Percentiles rank a stretch among this genome's conserved stretches.
These are phyloP conservation scores for Leptoclinus maculatus DNA, from an alignment of 2,797 vertebrate genomes.

Conservation along the genomic window DNA sequence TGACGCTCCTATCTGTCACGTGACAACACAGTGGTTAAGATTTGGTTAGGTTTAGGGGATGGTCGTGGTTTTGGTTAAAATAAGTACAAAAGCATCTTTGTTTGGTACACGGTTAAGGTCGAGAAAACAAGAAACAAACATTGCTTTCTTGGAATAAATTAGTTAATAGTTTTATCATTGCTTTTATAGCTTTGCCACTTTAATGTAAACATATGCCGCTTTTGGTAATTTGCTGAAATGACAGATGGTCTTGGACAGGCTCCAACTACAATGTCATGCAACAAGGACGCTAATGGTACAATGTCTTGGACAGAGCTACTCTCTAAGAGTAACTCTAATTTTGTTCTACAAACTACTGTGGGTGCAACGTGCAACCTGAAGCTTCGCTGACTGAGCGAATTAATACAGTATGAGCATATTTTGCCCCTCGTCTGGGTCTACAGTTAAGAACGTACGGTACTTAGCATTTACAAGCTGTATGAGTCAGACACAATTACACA, in stretches of 20 bases:
- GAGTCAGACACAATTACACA: constrained; percentile 61
- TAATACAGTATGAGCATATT: constrained; percentile 7
- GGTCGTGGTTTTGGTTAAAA: not conserved
- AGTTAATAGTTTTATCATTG: not conserved
- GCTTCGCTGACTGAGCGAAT: constrained; percentile 10
- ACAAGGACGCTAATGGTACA: not conserved
- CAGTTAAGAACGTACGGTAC: constrained; percentile 35
- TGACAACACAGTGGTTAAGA: not conserved
- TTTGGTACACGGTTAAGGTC: not conserved
- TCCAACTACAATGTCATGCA: not conserved
- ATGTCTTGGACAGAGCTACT: not conserved
- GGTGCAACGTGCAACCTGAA: constrained; percentile 19
- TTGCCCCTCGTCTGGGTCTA: constrained; percentile 23
- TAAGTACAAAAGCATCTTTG: not conserved
- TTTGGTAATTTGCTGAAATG: not conserved
- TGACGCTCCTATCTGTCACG: not conserved
- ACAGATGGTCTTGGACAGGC: not conserved
- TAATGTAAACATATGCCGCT: not conserved
- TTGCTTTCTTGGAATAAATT: not conserved
- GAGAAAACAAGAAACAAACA: not conserved
- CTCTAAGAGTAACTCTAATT: constrained; percentile 1
- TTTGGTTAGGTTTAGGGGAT: not conserved
- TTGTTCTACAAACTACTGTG: constrained; percentile 5
- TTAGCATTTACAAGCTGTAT: constrained; percentile 45
- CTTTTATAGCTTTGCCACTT: not conserved